Conservation (phyloP, 2,888 invertebrate genomes). For the Agonum fuliginosum region DNA sequence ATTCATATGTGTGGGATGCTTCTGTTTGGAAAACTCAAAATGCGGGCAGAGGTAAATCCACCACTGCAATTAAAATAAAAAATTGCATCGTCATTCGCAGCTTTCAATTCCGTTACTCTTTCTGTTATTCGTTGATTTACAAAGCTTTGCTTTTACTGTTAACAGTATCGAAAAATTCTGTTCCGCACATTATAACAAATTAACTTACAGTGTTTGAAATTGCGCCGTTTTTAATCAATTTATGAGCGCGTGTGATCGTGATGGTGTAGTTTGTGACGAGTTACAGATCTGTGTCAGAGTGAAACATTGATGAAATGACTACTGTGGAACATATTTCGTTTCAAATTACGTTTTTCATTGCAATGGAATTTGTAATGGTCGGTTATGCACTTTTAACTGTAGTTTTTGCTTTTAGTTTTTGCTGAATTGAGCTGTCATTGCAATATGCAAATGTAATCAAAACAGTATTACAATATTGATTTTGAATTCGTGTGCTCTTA, state of each 20-base stretch:
- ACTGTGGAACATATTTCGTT: conserved; percentile 16
- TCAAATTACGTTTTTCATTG: conserved; percentile 29
- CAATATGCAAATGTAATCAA: conserved; percentile 2
- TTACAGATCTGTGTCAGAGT: conserved; percentile 7
- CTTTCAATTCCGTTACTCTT: too few relatives aligned
- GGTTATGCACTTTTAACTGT: background rate
- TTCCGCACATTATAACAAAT: background rate
- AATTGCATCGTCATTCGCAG: too few relatives aligned
- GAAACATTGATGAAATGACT: conserved; percentile 11
- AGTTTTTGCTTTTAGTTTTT: background rate
- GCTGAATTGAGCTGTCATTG: background rate
- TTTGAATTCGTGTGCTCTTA: background rate
- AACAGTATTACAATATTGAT: background rate
- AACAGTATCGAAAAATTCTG: background rate
- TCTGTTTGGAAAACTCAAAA: too few relatives aligned
- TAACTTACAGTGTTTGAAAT: conserved; percentile 2
- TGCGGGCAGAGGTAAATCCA: too few relatives aligned
- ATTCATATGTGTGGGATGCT: too few relatives aligned
- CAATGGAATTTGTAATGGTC: conserved; percentile 23
- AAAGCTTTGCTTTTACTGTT: background rate
- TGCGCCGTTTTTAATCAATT: background rate
- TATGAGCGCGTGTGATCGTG: background rate
- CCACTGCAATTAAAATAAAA: too few relatives aligned
- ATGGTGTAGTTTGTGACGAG: background rate
- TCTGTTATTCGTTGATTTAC: background rate